Base-by-base conservation (phyloP, 1,140 invertebrate genomes). In the Aporrectodea caliginosa region DNA sequence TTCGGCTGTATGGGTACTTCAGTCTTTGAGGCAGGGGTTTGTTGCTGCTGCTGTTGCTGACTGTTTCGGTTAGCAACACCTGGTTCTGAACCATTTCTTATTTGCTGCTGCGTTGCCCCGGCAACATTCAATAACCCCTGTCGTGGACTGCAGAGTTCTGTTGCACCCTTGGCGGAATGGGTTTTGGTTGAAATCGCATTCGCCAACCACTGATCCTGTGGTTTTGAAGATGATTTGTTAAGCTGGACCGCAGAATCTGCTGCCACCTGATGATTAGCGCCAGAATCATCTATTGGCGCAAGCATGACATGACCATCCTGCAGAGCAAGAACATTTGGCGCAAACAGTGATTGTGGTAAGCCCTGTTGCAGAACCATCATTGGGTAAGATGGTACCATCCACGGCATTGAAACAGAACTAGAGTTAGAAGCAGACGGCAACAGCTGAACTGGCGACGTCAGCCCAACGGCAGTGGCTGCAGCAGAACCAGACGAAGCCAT, bases 1-100 rank as follows among this genome's bases (percentile, higher is more conserved):
- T 76, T 76, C 27, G 75, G 75, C 43, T 32, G 75, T 76, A n/a
- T 22, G 6, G 43, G 43, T 58, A 58, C 6, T 6, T 58, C 43
- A 58, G 43, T 58, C 43, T 58, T 58, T 6, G 43, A n/a, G n/a
- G n/a, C n/a, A n/a, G n/a, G n/a, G n/a, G n/a, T n/a, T 22, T 22
- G 43, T 58, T 22, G 43, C 43, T 22, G 22, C 6, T 58, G 43
- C n/a, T n/a, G 43, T 22, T 58, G 43, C 22, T 6, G 43, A 58
- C 43, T 22, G 43, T 22, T 58, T 22, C 22, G 43, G 22, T 6
- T 12, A 6, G 43, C 43, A 58, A 58, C 6, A 58, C 6, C 43
- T 12, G 43, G 43, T 12, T 12, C 22, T 22, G 43, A 58, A 22
- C 43, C 43, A 22, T 58, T 58, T 58, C 22, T 58, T 6, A 58